phyloP scores from a whole-genome alignment of 2,797 vertebrate genomes.

The Karalla daura region DNA sequence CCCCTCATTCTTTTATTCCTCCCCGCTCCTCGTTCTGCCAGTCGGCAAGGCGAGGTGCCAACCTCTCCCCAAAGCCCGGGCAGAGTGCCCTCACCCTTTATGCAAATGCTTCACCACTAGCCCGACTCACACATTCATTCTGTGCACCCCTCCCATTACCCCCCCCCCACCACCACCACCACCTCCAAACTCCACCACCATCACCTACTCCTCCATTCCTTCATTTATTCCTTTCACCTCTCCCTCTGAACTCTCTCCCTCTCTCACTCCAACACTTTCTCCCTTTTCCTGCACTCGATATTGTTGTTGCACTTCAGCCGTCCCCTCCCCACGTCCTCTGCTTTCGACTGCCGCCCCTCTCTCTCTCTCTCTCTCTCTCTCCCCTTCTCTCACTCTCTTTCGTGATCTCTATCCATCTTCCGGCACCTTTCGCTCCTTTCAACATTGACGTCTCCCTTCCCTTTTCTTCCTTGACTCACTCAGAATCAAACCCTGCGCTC shows the following conservation, averaged over 20 bases:
- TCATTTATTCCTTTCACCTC: constrained; percentile 58
- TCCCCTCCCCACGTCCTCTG: constrained; percentile 28
- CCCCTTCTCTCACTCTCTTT: constrained; percentile 33
- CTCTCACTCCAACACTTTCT: constrained; percentile 16
- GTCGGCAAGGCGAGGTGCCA: constrained; percentile 83
- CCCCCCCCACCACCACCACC: constrained; percentile 49
- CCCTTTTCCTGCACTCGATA: constrained; percentile 39
- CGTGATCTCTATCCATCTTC: constrained; percentile 50
- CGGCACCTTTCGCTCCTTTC: constrained; percentile 57
- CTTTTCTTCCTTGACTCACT: constrained; percentile 56
- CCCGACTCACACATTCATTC: constrained; percentile 72
- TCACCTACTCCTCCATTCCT: constrained; percentile 51
- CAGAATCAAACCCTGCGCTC: constrained; percentile 66
- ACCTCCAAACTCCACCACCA: constrained; percentile 32
- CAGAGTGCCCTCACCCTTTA: constrained; percentile 86
- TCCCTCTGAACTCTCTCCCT: constrained; percentile 38
- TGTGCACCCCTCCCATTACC: constrained; percentile 56
- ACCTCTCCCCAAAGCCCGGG: constrained; percentile 84
- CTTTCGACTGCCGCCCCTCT: constrained; percentile 41
- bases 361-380: constrained; percentile 23
- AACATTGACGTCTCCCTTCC: constrained; percentile 33
- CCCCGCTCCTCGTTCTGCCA: constrained; percentile 78
- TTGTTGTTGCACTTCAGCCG: constrained; percentile 42
- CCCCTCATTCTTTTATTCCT: constrained; percentile 82
- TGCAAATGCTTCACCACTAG: constrained; percentile 82